These are phyloP conservation scores for Gobius niger DNA, from an alignment of 2,113 vertebrate species.

Conservation along the genomic window DNA sequence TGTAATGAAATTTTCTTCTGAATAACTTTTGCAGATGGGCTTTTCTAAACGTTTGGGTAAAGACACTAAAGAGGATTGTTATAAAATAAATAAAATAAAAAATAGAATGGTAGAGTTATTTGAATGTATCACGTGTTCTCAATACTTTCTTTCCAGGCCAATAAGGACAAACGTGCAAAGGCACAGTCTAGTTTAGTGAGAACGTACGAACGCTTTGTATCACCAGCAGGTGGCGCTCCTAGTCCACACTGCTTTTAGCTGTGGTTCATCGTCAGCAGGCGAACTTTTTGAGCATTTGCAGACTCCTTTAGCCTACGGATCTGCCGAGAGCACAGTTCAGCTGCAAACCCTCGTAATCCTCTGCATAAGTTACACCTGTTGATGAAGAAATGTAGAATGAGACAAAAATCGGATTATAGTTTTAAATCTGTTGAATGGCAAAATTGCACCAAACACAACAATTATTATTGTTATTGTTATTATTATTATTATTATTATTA, in stretches of 20 bases:
- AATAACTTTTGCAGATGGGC: not conserved
- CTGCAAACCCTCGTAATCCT: not conserved
- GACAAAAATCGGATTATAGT: no score
- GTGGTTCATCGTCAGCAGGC: not conserved
- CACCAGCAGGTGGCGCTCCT: constrained; percentile 69
- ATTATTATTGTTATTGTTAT: no score
- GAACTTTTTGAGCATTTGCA: not conserved
- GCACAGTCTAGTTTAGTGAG: no score
- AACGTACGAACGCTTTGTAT: not conserved
- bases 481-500: no score
- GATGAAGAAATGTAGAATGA: no score
- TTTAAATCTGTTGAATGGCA: no score
- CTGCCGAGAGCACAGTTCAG: not conserved
- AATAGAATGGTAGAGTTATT: not conserved
- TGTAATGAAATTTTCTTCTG: constrained; percentile 9
- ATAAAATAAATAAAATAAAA: not conserved
- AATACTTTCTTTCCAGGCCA: no score
- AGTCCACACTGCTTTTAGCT: constrained; percentile 28
- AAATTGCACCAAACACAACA: no score
- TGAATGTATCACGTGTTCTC: no score
- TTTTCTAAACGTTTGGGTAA: not conserved
- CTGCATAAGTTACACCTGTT: no score
- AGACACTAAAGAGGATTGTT: not conserved
- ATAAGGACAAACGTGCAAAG: no score
- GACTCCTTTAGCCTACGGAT: not conserved